A percentile compares a stretch with the other conserved stretches of the same genome.
Evolutionary conservation across 2,888 invertebrate genomes (phyloP).

Genomic region (Megaustenia siamemsis): DNA sequence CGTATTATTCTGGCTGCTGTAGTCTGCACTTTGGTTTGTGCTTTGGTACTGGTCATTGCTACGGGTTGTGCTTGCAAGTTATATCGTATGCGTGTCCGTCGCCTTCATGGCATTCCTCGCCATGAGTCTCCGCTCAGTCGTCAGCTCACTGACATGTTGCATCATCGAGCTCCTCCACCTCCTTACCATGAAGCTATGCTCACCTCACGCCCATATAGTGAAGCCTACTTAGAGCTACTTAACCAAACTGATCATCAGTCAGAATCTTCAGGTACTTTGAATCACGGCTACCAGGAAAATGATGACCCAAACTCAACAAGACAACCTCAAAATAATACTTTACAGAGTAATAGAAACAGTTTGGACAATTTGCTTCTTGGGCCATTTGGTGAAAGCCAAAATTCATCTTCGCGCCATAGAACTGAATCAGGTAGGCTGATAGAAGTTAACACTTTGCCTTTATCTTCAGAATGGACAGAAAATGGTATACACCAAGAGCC

Average conservation of each 20-base stretch:
- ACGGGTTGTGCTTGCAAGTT: constrained; percentile 82
- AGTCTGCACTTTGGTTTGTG: constrained; percentile 81
- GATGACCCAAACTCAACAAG: no score
- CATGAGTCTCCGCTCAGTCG: constrained; percentile 77
- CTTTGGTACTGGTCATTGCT: constrained; percentile 81
- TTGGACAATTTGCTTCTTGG: neutral
- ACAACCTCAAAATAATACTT: neutral
- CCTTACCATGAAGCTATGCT: constrained; percentile 81
- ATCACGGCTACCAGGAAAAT: neutral
- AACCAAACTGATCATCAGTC: constrained; percentile 39
- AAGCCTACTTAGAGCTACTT: constrained; percentile 69
- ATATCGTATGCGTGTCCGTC: constrained; percentile 78
- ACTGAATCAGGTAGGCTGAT: neutral
- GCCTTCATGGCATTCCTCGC: constrained; percentile 57
- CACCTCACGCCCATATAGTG: constrained; percentile 77
- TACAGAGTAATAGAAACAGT: neutral
- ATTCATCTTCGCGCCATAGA: neutral
- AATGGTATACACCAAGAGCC: neutral
- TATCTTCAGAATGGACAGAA: neutral
- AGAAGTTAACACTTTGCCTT: constrained; percentile 4
- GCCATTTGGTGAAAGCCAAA: neutral
- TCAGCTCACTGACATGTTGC: constrained; percentile 78
- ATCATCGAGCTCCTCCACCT: constrained; percentile 81
- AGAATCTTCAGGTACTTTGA: neutral
- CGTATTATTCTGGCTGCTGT: constrained; percentile 82